Conservation (phyloP, 1,140 invertebrate species). For the Halotydeus destructor region DNA sequence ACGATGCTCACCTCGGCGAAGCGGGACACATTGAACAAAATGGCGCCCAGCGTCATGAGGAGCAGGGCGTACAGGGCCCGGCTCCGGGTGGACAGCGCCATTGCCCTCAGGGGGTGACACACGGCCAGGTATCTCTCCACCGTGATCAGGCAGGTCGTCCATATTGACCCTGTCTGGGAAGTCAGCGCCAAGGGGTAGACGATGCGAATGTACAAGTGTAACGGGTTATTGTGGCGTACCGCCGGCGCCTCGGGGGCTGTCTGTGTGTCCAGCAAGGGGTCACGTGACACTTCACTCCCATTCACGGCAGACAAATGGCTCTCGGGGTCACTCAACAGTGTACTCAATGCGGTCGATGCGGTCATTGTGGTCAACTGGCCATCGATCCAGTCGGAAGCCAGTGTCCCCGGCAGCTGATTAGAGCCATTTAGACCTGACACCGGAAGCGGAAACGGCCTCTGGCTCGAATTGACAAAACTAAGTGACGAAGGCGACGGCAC, state of each 20-base stretch:
- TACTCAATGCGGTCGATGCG: constrained; percentile 2
- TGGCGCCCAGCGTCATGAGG: constrained; percentile 53
- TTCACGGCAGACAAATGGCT: too few species aligned
- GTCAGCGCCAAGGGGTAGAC: constrained; percentile 68
- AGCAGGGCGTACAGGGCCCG: constrained; percentile 63
- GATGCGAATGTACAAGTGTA: constrained; percentile 19
- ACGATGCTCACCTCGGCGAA: constrained; percentile 29
- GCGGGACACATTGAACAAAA: constrained; percentile 64
- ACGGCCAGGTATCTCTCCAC: constrained; percentile 89
- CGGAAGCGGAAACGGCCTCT: too few species aligned
- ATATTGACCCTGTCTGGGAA: constrained; percentile 74
- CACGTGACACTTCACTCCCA: too few species aligned
- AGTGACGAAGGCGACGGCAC: too few species aligned
- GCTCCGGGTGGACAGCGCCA: constrained; percentile 71
- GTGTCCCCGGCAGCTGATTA: too few species aligned
- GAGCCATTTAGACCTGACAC: too few species aligned
- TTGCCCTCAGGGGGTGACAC: constrained; percentile 68
- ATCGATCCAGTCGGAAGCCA: too few species aligned
- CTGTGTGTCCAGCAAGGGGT: too few species aligned
- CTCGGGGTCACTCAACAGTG: background rate
- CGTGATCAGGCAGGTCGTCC: constrained; percentile 82
- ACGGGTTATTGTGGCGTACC: constrained; percentile 2
- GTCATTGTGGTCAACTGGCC: too few species aligned
- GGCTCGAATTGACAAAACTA: too few species aligned
- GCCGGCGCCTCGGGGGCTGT: too few species aligned